phyloP scores from a whole-genome alignment of 2,888 invertebrate genomes.

The Ommatoiulus sabulosus region DNA sequence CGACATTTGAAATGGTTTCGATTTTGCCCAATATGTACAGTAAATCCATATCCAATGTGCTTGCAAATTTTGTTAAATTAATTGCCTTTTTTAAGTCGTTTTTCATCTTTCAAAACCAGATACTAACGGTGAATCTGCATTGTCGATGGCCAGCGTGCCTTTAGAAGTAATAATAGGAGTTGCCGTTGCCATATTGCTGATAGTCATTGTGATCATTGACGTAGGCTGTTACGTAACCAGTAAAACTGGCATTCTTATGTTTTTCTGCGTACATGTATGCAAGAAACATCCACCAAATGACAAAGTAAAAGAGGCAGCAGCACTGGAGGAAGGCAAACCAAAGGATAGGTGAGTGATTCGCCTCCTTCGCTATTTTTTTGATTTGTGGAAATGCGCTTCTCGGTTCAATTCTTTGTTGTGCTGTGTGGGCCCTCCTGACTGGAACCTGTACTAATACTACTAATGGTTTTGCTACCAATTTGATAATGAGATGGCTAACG shows the following conservation, averaged over 20 bases:
- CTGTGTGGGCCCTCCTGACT: background rate
- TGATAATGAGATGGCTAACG: background rate
- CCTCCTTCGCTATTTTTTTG: background rate
- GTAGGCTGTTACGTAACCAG: conserved; percentile 81
- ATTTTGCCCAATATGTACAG: too few species aligned
- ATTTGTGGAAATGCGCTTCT: background rate
- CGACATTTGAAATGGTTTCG: too few species aligned
- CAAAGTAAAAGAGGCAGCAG: conserved; percentile 62
- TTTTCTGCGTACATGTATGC: conserved; percentile 64
- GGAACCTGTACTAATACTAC: conserved; percentile 20
- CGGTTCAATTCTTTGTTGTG: background rate
- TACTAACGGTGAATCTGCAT: background rate
- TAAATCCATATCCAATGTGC: too few species aligned
- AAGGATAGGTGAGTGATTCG: conserved; percentile 57
- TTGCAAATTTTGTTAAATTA: too few species aligned
- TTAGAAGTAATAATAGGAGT: conserved; percentile 81
- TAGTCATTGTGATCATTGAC: conserved; percentile 81
- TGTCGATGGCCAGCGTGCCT: conserved; percentile 59
- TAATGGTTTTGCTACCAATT: background rate
- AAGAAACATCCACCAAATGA: conserved; percentile 62
- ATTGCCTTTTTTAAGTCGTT: background rate
- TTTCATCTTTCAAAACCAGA: conserved; percentile 1
- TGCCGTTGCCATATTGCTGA: conserved; percentile 81
- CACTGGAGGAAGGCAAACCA: conserved; percentile 60
- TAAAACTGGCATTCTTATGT: conserved; percentile 70